phyloP scores from a whole-genome alignment of 2,113 vertebrate species.

The Zosterops pallidus region DNA sequence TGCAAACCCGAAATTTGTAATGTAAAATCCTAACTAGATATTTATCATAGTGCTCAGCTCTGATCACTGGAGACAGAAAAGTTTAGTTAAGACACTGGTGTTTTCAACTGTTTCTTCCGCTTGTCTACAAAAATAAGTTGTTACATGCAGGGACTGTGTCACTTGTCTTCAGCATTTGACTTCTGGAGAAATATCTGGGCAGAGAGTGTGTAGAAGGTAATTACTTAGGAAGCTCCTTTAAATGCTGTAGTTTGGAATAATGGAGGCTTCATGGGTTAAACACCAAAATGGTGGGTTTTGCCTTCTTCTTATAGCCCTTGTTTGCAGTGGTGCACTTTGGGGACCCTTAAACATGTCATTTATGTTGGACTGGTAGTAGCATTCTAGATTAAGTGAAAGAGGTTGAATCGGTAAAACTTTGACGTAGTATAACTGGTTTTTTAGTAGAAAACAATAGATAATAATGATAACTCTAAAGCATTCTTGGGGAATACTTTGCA shows the following conservation, averaged over 20 bases:
- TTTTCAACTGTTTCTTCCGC: not conserved
- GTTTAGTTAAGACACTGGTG: not conserved
- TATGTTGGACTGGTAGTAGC: not conserved
- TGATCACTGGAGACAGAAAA: not conserved
- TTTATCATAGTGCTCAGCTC: not conserved
- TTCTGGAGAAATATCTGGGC: not conserved
- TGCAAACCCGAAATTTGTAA: fast-evolving
- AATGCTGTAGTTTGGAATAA: no score
- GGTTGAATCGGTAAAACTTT: not conserved
- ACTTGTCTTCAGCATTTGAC: not conserved
- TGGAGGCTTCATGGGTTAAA: no score
- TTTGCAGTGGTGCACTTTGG: no score
- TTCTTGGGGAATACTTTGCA: not conserved
- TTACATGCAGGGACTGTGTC: not conserved
- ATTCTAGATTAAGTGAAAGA: not conserved
- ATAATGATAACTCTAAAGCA: not conserved
- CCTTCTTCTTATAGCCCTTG: no score
- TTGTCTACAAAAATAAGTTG: not conserved
- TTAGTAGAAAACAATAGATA: not conserved
- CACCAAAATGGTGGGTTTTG: no score
- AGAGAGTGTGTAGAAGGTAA: not conserved
- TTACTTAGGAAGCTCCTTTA: no score
- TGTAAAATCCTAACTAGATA: fast-evolving
- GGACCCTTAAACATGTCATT: no score
- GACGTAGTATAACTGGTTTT: fast-evolving